Conservation (phyloP, 1,140 invertebrate species). For the Bombus waltoni region DNA sequence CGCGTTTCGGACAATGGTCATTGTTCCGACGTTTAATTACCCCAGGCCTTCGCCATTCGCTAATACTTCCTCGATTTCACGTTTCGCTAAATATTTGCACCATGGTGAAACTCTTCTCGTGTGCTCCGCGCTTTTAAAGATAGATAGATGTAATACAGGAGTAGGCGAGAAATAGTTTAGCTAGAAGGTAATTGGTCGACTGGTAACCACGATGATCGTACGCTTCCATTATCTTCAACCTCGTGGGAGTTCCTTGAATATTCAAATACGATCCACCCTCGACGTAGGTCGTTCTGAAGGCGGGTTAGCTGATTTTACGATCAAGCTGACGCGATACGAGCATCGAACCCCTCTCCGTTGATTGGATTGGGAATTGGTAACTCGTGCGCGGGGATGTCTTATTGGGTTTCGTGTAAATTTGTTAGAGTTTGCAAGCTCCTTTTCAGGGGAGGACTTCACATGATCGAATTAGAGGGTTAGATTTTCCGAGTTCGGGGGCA, state of each 20-base stretch:
- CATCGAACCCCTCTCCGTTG: background rate
- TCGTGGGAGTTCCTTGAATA: conserved; percentile 56
- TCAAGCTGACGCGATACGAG: background rate
- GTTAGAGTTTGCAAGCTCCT: background rate
- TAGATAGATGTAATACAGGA: conserved; percentile 14
- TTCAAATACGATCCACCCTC: conserved; percentile 37
- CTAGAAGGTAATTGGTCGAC: conserved; percentile 23
- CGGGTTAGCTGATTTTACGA: conserved; percentile 19
- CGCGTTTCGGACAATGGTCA: conserved; percentile 64
- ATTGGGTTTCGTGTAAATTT: background rate
- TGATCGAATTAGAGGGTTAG: background rate
- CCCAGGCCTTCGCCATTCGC: conserved; percentile 7
- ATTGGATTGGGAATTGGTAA: too few relatives aligned
- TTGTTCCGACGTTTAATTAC: conserved; percentile 63
- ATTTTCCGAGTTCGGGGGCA: background rate
- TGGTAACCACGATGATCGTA: conserved; percentile 8
- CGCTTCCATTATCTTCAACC: conserved; percentile 25
- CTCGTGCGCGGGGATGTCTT: background rate
- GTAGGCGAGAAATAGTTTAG: background rate
- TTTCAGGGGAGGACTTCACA: background rate
- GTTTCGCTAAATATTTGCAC: background rate
- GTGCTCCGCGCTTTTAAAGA: background rate
- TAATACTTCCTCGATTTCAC: conserved; percentile 24
- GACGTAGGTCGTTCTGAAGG: conserved; percentile 15
- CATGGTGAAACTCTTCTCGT: background rate